Evolutionary conservation across 2,113 vertebrate species (phyloP), one percentile per base, ranked within the genome.

Genomic region (Pseudorhombus dupliciocellatus): DNA sequence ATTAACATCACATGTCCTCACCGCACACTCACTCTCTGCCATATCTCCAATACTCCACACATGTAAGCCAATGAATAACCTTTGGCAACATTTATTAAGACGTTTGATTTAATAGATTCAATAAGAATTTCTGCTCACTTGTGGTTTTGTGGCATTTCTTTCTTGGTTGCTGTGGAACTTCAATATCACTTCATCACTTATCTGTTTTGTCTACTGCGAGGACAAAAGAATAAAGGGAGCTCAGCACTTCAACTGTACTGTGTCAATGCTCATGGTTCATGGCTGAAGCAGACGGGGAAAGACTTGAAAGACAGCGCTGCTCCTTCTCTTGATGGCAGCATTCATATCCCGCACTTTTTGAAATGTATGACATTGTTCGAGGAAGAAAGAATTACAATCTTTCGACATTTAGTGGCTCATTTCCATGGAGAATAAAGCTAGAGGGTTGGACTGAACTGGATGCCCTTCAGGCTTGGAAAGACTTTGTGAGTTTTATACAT

Each of bases 1-100:
- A 68, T 75, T 48, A 48, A 48, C 73, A 54, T 21, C n/a, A 24
- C 14, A 4, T 46, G 22, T 28, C 34, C n/a, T 61, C 48, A 34
- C 15, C 44, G 21, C 21, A 54, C 34, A 18, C 24, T 60, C 31
- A 31, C 9, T 14, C 18, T 16, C 52, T 22, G 20, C 40, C 40
- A 62, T 62, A 20, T 28, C 28, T 68, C 11, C 20, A 15, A n/a
- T 28, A 46, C 8, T 16, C 4, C 7, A 57, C 26, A 26, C 6
- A 54, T 21, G 7, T 37, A 37, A 51, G 21, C 5, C 31, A 52
- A 1, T 60, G 30, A 4, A 60, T 70, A 40, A n/a, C 55, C 18
- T 44, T 11, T 14, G n/a, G 16, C n/a, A 34, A 14, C 5, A 50
- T 62, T 48, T 61, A 25, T 62, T 48, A 1, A 30, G 14, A n/a